Conservation (phyloP, 2,113 vertebrate genomes). For the Lanius collurio region DNA sequence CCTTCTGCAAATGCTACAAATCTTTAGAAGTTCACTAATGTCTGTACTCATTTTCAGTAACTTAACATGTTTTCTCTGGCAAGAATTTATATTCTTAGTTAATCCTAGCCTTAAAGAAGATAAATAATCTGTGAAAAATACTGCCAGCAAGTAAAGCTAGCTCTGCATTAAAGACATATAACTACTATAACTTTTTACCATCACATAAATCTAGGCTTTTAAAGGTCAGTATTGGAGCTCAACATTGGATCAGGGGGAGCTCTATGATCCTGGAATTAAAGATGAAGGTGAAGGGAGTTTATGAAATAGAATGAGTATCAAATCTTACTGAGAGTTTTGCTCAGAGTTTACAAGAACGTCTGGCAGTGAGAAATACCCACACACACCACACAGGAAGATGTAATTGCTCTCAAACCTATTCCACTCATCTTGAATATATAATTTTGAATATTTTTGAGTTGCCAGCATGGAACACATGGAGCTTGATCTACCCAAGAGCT, state of each 20-base stretch:
- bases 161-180: background rate
- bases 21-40: background rate
- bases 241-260: background rate
- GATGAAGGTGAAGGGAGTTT: background rate
- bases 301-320: background rate
- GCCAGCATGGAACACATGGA: background rate
- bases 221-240: background rate
- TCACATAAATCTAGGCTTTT: background rate
- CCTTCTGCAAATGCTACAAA: background rate
- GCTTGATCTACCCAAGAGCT: background rate
- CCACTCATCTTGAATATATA: background rate
- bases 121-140: background rate
- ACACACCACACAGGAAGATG: background rate
- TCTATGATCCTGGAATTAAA: background rate
- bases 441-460: background rate
- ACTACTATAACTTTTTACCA: background rate
- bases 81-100: background rate
- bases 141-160: background rate
- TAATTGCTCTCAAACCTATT: background rate
- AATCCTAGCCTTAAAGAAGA: background rate
- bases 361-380: background rate
- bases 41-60: background rate
- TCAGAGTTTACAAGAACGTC: background rate
- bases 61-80: background rate
- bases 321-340: background rate